A percentile compares a stretch with the other conserved stretches of the same genome.
Conservation (phyloP, 2,797 vertebrate genomes). For the Clarias platycephalus region DNA sequence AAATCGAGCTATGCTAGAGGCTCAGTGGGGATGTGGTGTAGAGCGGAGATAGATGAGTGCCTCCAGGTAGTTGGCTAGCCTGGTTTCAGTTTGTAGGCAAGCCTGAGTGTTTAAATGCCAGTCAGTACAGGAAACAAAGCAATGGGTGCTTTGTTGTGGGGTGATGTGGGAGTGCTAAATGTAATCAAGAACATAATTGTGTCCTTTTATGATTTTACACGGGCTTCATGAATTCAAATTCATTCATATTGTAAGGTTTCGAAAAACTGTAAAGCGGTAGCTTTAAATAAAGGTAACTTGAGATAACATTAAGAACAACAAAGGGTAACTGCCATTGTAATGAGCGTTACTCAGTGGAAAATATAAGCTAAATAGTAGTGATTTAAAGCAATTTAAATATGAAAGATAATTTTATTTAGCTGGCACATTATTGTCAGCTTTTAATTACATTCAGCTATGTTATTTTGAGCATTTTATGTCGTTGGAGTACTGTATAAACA, state of each 20-base stretch:
- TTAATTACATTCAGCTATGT: background rate
- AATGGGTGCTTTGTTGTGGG: background rate
- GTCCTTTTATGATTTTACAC: background rate
- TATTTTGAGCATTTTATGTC: background rate
- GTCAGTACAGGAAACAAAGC: background rate
- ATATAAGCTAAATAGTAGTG: background rate
- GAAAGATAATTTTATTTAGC: background rate
- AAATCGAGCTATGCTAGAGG: background rate
- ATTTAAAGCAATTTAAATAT: background rate
- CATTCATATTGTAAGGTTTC: background rate
- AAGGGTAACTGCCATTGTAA: background rate
- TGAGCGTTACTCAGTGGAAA: background rate
- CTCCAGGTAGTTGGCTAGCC: background rate
- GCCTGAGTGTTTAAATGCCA: conserved; percentile 4
- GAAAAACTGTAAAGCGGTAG: background rate
- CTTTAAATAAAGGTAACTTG: background rate
- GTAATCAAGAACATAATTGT: background rate
- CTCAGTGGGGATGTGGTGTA: background rate
- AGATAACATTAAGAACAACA: background rate
- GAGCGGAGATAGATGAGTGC: background rate
- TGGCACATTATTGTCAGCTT: background rate
- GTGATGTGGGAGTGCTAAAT: background rate
- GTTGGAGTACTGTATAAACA: background rate
- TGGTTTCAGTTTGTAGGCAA: background rate
- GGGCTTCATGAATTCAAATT: background rate